A percentile compares a stretch with the other conserved stretches of the same genome.
These are phyloP conservation scores for Gryllus bimaculatus DNA, from an alignment of 1,140 invertebrate species.

Conservation along the genomic window DNA sequence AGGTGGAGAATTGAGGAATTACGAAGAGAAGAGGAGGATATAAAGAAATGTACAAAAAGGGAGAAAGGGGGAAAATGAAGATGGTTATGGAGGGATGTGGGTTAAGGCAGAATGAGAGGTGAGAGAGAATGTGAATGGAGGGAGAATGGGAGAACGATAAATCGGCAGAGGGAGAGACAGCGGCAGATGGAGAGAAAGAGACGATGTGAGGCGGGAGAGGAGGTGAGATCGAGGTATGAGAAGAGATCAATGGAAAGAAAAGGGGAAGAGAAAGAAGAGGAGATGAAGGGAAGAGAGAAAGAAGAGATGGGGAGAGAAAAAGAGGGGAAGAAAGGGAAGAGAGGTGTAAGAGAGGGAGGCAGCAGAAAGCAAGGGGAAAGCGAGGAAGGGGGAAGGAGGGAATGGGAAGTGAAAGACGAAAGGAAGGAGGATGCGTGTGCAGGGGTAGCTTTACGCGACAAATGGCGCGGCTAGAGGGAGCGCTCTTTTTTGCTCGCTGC, in stretches of 20 bases:
- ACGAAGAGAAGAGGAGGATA: no score
- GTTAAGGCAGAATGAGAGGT: no score
- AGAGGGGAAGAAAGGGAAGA: background rate
- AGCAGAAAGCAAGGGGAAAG: background rate
- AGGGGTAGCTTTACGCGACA: slow-evolving; percentile 12
- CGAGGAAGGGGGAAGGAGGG: background rate
- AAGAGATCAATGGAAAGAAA: no score
- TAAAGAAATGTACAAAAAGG: no score
- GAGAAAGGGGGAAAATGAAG: no score
- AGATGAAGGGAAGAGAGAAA: background rate
- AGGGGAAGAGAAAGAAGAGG: no score
- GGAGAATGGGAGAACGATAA: background rate
- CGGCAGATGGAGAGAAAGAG: background rate
- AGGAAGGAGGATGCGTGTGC: background rate
- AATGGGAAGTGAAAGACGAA: background rate
- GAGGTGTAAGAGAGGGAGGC: background rate
- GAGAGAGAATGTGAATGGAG: no score
- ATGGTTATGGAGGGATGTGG: no score
- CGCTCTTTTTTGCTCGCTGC: background rate
- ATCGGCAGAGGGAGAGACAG: background rate
- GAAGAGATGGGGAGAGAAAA: no score
- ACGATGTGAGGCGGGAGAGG: background rate
- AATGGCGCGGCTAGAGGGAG: slow-evolving; percentile 10
- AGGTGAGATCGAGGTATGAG: background rate
- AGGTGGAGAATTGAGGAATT: no score